Conservation (phyloP, 2,888 invertebrate species). For the Cantharis flavilabris region DNA sequence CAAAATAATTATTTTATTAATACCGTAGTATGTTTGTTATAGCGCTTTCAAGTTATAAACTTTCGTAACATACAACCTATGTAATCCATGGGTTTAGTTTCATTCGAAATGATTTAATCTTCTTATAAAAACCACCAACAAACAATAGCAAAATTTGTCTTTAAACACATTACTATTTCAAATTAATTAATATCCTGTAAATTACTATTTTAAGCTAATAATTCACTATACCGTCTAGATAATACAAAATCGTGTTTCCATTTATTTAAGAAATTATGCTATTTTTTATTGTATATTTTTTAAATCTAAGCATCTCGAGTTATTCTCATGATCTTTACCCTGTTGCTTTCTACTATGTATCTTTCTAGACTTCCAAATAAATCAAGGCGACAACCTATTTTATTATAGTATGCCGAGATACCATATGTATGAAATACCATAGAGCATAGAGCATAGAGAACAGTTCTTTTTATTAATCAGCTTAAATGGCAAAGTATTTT, state of each 20-base stretch:
- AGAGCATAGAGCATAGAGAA: too few relatives aligned
- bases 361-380: constrained; percentile 29
- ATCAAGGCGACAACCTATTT: constrained; percentile 32
- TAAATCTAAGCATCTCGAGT: background rate
- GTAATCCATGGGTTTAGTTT: background rate
- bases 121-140: background rate
- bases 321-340: constrained; percentile 22
- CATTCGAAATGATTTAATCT: background rate
- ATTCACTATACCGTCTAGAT: background rate
- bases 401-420: constrained; percentile 22
- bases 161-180: background rate
- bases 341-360: constrained; percentile 31
- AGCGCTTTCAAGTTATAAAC: background rate
- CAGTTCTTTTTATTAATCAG: constrained; percentile 3
- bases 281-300: background rate
- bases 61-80: background rate
- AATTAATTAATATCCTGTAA: background rate
- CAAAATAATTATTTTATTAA: background rate
- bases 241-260: background rate
- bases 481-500: background rate
- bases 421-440: constrained; percentile 26
- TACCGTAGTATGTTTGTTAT: background rate
- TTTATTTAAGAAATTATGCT: background rate
- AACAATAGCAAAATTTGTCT: background rate
- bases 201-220: background rate